Percentiles rank a stretch among this genome's conserved stretches.
Conservation (phyloP, 1,140 invertebrate species). For the Leptestheria dahalacensis region DNA sequence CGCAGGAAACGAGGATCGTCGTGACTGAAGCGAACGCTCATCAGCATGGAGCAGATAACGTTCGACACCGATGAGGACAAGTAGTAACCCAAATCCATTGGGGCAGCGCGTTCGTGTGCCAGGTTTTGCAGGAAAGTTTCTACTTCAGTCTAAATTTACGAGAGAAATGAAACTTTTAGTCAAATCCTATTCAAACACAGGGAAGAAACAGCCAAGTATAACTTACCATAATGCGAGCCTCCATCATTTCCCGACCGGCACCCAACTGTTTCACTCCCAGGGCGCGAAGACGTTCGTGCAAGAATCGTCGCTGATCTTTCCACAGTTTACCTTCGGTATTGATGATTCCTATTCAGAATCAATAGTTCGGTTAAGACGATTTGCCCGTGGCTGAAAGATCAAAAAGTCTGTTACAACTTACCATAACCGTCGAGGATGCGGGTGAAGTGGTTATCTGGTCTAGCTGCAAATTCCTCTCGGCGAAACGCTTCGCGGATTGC, state of each 20-base stretch:
- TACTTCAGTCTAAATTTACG: constrained; percentile 45
- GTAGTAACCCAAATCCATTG: constrained; percentile 50
- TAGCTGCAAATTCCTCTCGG: constrained; percentile 65
- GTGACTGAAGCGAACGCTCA: constrained; percentile 67
- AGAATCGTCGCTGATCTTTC: constrained; percentile 79
- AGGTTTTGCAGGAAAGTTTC: constrained; percentile 49
- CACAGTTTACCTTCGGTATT: constrained; percentile 79
- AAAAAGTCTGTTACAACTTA: constrained; percentile 40
- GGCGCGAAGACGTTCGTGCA: constrained; percentile 69
- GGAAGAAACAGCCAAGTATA: not conserved
- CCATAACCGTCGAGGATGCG: constrained; percentile 75
- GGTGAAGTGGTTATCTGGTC: constrained; percentile 66
- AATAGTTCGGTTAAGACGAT: not conserved
- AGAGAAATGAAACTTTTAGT: not conserved
- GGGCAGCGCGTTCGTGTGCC: constrained; percentile 37
- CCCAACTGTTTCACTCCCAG: constrained; percentile 75
- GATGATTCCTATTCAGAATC: constrained; percentile 52
- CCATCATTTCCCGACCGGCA: constrained; percentile 61
- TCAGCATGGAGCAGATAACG: constrained; percentile 77
- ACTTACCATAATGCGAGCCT: constrained; percentile 67
- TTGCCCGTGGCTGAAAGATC: too few species aligned
- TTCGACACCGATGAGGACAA: constrained; percentile 72
- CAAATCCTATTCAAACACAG: too few species aligned
- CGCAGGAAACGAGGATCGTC: constrained; percentile 56
- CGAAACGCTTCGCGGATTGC: constrained; percentile 68